Evolutionary conservation across 1,140 invertebrate genomes (phyloP).

Genomic region (Apis laboriosa): DNA sequence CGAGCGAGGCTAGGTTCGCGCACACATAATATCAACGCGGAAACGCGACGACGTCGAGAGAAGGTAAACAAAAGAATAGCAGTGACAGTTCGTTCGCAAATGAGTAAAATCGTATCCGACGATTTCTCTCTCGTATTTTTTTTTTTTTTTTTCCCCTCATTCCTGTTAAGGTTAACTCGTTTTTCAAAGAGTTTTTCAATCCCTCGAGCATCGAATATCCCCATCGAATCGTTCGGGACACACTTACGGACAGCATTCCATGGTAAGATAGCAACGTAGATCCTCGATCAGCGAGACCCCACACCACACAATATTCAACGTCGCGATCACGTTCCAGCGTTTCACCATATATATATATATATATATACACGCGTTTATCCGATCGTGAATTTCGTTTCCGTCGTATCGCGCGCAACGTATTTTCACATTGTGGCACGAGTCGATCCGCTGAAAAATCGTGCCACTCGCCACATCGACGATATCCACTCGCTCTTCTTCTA

Average conservation of each 20-base stretch:
- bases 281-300: conserved; percentile 43
- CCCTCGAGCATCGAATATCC: no score
- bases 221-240: not conserved
- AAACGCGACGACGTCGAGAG: conserved; percentile 20
- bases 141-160: no score
- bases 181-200: no score
- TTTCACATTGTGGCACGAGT: conserved; percentile 16
- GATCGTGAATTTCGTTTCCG: conserved; percentile 43
- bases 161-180: no score
- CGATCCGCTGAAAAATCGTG: conserved; percentile 21
- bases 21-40: conserved; percentile 31
- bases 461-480: no score
- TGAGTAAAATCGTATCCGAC: conserved; percentile 32
- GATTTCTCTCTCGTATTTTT: not conserved
- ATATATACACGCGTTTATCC: conserved; percentile 22
- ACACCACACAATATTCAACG: conserved; percentile 51
- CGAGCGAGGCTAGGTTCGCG: conserved; percentile 33
- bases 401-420: not conserved
- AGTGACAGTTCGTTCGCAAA: conserved; percentile 17
- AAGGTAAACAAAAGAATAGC: conserved; percentile 54
- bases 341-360: conserved; percentile 28
- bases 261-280: conserved; percentile 23
- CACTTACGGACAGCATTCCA: conserved; percentile 43
- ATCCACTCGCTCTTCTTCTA: no score
- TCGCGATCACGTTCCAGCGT: conserved; percentile 47